A percentile compares a stretch with the other conserved stretches of the same genome.
phyloP scores from a whole-genome alignment of 2,888 invertebrate species.

The Epirrhoe alternata region DNA sequence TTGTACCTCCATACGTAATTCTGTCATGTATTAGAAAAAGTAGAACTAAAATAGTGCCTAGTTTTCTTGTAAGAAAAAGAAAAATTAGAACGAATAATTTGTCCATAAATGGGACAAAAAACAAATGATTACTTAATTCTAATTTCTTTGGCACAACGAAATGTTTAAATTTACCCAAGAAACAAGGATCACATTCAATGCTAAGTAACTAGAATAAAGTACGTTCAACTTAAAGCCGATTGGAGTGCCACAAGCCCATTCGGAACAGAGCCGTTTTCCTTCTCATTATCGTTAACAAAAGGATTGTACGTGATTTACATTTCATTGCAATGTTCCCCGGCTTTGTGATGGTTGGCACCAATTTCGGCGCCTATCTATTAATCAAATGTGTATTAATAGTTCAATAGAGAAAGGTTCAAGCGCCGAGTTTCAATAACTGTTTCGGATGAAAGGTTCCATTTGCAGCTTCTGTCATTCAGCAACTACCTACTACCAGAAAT shows the following conservation, averaged over 20 bases:
- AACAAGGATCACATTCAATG: constrained; percentile 1
- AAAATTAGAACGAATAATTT: no score
- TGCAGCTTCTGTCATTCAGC: not conserved
- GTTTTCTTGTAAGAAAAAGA: no score
- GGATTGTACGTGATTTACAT: constrained; percentile 70
- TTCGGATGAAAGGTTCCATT: constrained; percentile 4
- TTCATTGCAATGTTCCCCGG: constrained; percentile 56
- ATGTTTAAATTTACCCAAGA: not conserved
- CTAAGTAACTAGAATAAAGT: not conserved
- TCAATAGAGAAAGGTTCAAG: constrained; percentile 14
- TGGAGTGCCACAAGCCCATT: constrained; percentile 44
- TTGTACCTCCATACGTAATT: no score
- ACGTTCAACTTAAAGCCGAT: constrained; percentile 1
- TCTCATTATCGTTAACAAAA: constrained; percentile 71
- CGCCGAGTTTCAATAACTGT: constrained; percentile 4
- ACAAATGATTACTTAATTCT: no score
- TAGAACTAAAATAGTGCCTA: no score
- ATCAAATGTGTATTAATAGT: constrained; percentile 30
- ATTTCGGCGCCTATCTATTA: constrained; percentile 40
- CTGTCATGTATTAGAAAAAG: no score
- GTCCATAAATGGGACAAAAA: no score
- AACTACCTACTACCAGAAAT: not conserved
- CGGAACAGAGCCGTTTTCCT: constrained; percentile 60
- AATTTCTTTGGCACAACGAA: no score
- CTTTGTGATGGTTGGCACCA: constrained; percentile 51